phyloP scores from a whole-genome alignment of 2,888 invertebrate genomes.

The Diogma glabrata region DNA sequence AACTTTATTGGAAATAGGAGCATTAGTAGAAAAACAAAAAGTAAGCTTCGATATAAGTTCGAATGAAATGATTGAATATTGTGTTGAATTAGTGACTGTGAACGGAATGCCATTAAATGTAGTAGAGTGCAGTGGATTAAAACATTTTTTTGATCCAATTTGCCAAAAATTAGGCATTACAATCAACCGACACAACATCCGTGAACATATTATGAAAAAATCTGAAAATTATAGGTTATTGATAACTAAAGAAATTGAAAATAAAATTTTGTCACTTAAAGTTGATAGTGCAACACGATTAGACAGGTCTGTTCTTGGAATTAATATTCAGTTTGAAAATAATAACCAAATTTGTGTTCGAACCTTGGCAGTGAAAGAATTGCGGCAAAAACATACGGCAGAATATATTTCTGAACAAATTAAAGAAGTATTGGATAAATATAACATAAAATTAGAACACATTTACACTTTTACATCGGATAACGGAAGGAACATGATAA shows the following conservation, averaged over 20 bases:
- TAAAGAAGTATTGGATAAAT: no score
- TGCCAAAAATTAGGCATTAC: no score
- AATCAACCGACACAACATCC: conserved; percentile 4
- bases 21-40: neutral
- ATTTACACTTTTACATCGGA: no score
- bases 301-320: neutral
- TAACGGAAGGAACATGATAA: neutral
- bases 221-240: neutral
- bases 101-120: neutral
- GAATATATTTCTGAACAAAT: neutral
- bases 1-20: neutral
- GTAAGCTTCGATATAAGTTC: conserved; percentile 4
- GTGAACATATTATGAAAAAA: neutral
- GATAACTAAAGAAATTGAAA: conserved; percentile 1
- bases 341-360: conserved; percentile 3
- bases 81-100: conserved; percentile 3
- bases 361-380: conserved; percentile 1
- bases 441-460: no score
- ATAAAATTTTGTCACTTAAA: conserved; percentile 5
- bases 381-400: conserved; percentile 1
- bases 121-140: conserved; percentile 6
- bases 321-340: conserved; percentile 6
- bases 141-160: conserved; percentile 4
- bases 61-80: conserved; percentile 3
- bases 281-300: neutral